Evolutionary conservation across 2,113 vertebrate genomes (phyloP).

Genomic region (Chaetodon auriga): DNA sequence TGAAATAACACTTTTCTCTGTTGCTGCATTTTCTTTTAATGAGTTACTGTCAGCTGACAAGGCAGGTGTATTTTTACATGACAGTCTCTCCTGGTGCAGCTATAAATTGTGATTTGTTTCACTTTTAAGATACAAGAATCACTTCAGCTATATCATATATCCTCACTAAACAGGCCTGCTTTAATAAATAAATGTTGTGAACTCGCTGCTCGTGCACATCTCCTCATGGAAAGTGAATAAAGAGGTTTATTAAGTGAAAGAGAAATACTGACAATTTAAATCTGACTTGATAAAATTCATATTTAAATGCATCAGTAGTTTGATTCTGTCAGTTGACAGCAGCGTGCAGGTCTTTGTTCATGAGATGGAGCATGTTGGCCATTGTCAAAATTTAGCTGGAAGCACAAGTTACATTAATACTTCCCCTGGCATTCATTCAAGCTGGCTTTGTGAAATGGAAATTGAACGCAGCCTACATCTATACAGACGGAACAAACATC

Average conservation of each 20-base stretch:
- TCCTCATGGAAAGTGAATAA: no score
- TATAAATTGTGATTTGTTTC: conserved; percentile 1
- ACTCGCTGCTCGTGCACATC: no score
- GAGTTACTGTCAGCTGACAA: background rate
- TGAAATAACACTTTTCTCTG: conserved; percentile 26
- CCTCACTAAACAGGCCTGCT: conserved; percentile 6
- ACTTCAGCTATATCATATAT: background rate
- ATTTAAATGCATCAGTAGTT: background rate
- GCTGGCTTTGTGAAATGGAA: background rate
- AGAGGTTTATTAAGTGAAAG: background rate
- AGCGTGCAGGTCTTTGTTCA: background rate
- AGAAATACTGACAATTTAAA: background rate
- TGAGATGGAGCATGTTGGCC: background rate
- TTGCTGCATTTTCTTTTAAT: background rate
- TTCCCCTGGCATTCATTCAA: conserved; percentile 3
- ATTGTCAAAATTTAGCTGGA: background rate
- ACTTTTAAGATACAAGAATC: background rate
- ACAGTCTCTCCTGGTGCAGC: background rate
- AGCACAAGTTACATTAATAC: background rate
- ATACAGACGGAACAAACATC: conserved; percentile 32
- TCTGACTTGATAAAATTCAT: background rate
- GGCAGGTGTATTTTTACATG: conserved; percentile 46
- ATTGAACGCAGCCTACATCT: conserved; percentile 12
- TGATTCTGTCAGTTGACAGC: background rate
- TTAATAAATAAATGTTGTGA: no score